Base-by-base conservation (phyloP, 64 coral and sea anemone species). In the Anthopleura sola region DNA sequence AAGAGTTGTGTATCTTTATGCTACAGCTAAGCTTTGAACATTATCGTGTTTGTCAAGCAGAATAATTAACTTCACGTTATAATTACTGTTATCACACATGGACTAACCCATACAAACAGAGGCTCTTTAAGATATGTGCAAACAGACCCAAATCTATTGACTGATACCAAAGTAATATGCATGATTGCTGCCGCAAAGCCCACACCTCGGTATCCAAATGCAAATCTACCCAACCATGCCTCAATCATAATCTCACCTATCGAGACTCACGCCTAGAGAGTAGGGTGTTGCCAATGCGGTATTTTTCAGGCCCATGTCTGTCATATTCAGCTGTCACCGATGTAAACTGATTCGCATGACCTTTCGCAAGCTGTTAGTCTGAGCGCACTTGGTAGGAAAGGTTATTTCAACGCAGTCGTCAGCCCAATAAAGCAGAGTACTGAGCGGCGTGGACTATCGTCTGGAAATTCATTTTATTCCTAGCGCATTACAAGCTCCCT, bases 301-400 rank as follows among this genome's bases (percentile, higher is more conserved):
- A 71, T 71, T 71, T 66, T 71, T 34, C 29, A 15, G 24, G 66
- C 66, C 28, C 66, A 71, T 71, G 66, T 71, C 66, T 71, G 15
- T 71, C 66, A 71, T 71, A 71, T 34, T 71, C 66, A 28, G 31
- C 66, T 71, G 66, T 71, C 66, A 71, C 26, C 66, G 13, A 71
- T 71, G 26, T 34, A 32, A 71, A 71, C 34, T 71, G 31, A 71
- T 32, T 71, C 29, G 58, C 66, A 2, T 71, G 66, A 71, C 66
- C 66, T 71, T 71, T 71, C 15, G n/a, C 66, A 71, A 71, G n/a
- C 66, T 71, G 66, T 62, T 62, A 62, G 58, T 71, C 66, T 71
- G 66, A 34, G 28, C 66, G 28, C 66, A 71, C 66, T 71, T 32
- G 9, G 1, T 71, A 71, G 66, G 60, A 66, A 66, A 71, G 66